Conservation (phyloP, 2,113 vertebrate genomes). For the Campylomormyrus numenius region DNA sequence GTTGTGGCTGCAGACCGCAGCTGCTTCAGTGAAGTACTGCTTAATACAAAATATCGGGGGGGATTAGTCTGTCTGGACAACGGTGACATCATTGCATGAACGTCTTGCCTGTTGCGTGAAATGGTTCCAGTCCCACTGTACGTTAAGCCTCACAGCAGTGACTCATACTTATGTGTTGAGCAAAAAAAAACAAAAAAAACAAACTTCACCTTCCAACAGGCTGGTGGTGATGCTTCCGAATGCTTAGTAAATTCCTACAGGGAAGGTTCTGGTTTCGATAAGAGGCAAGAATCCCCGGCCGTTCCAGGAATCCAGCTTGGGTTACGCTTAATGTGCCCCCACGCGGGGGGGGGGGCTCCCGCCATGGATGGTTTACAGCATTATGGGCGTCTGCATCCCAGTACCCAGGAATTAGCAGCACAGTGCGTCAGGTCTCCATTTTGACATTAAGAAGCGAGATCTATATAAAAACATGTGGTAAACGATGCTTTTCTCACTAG, state of each 20-base stretch:
- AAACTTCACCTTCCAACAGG: neutral
- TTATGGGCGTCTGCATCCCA: slow-evolving; percentile 17
- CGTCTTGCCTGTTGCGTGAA: neutral
- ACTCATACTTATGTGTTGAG: too few relatives aligned
- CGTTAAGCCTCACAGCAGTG: neutral
- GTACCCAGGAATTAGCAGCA: neutral
- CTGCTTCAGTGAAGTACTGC: neutral
- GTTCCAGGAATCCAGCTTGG: slow-evolving; percentile 26
- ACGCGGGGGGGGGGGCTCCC: neutral
- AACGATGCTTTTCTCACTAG: neutral
- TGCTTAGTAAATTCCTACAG: neutral
- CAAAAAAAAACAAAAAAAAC: neutral
- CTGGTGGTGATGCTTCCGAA: neutral
- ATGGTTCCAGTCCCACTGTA: neutral
- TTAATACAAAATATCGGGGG: neutral
- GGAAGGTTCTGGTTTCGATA: slow-evolving; percentile 10
- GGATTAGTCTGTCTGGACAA: neutral
- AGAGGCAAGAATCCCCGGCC: slow-evolving; percentile 15
- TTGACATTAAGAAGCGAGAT: neutral
- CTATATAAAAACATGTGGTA: neutral
- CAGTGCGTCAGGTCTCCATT: neutral
- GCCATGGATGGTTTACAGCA: slow-evolving; percentile 23
- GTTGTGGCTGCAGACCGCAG: neutral
- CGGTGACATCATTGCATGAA: neutral
- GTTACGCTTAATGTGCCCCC: slow-evolving; percentile 33